Conservation (phyloP, 92 coral and sea anemone genomes). For the Porites rus region DNA sequence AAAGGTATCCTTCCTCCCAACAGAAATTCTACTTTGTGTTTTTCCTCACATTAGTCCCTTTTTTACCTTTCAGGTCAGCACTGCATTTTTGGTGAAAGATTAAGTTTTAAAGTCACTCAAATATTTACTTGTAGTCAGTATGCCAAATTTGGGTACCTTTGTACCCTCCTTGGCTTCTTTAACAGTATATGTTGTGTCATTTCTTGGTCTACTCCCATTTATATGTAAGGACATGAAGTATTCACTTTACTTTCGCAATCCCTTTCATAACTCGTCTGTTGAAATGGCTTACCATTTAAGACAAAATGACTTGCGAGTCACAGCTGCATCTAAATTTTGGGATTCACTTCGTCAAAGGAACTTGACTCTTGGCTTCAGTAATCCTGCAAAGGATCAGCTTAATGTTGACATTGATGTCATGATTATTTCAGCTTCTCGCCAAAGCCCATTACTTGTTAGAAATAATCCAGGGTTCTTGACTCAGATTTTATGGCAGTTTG, state of each 20-base stretch:
- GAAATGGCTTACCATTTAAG: constrained; percentile 38
- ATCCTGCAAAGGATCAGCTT: neutral
- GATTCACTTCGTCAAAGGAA: constrained; percentile 2
- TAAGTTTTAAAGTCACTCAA: too few relatives aligned
- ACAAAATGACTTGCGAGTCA: constrained; percentile 36
- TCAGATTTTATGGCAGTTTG: constrained; percentile 74
- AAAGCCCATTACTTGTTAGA: neutral
- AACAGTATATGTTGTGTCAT: constrained; percentile 5
- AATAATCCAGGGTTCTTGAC: constrained; percentile 68
- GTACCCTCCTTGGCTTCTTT: neutral
- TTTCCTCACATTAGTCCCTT: neutral
- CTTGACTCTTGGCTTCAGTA: neutral
- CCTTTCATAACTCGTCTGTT: constrained; percentile 11
- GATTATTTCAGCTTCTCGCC: constrained; percentile 56
- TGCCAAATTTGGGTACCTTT: neutral
- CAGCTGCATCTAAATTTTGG: constrained; percentile 23
- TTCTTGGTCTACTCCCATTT: constrained; percentile 27
- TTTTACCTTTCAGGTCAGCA: neutral
- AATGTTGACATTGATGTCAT: constrained; percentile 38
- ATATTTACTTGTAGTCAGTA: neutral
- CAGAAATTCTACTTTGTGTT: too few relatives aligned
- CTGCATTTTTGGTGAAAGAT: neutral
- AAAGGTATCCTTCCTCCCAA: too few relatives aligned
- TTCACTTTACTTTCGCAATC: constrained; percentile 40
- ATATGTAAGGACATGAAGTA: constrained; percentile 27